These are phyloP conservation scores for Cheilosia vulpina DNA, from an alignment of 2,888 invertebrate species.

Conservation along the genomic window DNA sequence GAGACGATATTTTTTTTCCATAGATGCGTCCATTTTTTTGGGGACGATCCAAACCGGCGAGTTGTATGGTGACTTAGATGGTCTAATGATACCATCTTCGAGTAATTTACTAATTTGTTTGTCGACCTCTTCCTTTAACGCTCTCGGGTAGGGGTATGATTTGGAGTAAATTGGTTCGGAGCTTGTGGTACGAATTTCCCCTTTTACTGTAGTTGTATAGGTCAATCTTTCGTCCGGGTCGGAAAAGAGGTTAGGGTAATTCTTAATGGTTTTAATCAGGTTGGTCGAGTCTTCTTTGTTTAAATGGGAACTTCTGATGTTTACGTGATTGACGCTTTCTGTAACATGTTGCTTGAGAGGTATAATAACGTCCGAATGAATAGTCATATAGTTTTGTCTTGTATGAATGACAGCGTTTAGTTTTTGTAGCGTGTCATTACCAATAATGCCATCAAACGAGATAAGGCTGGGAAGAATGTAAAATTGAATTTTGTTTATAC, in stretches of 20 bases:
- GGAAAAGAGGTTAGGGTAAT: constrained; percentile 6
- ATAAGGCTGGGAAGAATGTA: constrained; percentile 28
- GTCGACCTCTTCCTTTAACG: constrained; percentile 37
- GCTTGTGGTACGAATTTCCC: constrained; percentile 38
- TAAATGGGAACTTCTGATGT: constrained; percentile 38
- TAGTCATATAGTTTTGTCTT: constrained; percentile 27
- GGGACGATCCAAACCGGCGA: constrained; percentile 43
- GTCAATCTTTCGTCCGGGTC: constrained; percentile 37
- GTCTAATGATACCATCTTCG: constrained; percentile 31
- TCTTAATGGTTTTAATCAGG: constrained; percentile 11
- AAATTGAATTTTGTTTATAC: constrained; percentile 22
- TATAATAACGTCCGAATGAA: constrained; percentile 15
- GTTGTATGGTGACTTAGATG: constrained; percentile 36
- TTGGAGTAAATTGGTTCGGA: constrained; percentile 41
- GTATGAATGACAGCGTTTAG: constrained; percentile 15
- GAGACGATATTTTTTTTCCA: constrained; percentile 31
- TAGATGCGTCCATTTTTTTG: too few relatives aligned
- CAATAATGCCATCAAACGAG: constrained; percentile 34
- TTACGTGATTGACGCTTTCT: constrained; percentile 26
- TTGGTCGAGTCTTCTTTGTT: constrained; percentile 18
- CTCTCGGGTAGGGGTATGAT: constrained; percentile 39
- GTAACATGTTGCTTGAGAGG: constrained; percentile 40
- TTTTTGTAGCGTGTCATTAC: constrained; percentile 20
- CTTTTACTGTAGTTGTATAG: constrained; percentile 33
- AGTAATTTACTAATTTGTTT: constrained; percentile 31